Conservation (phyloP, 1,140 invertebrate species). For the Phocides pigmalion region DNA sequence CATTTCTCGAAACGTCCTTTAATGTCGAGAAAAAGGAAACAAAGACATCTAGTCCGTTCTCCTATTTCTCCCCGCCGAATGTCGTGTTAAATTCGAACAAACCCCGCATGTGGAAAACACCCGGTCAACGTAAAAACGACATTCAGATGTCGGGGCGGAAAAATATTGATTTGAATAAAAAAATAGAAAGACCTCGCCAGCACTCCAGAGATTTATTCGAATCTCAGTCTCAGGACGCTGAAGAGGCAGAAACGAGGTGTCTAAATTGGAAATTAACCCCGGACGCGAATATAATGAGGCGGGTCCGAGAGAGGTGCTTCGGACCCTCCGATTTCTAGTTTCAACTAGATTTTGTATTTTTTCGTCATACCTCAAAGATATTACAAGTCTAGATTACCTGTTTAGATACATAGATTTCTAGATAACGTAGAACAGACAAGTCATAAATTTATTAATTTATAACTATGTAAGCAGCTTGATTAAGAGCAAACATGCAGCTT, state of each 20-base stretch:
- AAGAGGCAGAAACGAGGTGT: conserved; percentile 50
- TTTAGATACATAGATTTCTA: no score
- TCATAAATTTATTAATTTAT: no score
- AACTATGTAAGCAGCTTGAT: no score
- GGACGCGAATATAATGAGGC: conserved; percentile 62
- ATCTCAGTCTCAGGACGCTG: conserved; percentile 65
- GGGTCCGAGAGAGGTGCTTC: conserved; percentile 67
- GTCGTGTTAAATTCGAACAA: conserved; percentile 45
- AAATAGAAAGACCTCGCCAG: conserved; percentile 48
- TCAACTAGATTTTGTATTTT: conserved; percentile 38
- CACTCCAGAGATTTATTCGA: conserved; percentile 73
- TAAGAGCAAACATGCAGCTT: no score
- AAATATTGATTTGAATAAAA: conserved; percentile 38
- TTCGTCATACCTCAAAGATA: conserved; percentile 23
- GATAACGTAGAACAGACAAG: no score
- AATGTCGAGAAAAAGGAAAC: conserved; percentile 58
- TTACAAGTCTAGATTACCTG: conserved; percentile 31
- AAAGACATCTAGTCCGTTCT: conserved; percentile 64
- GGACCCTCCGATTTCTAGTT: conserved; percentile 63
- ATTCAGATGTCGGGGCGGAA: conserved; percentile 37
- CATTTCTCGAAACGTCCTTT: conserved; percentile 58
- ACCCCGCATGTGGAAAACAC: conserved; percentile 56
- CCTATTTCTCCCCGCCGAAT: conserved; percentile 66
- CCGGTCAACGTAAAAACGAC: conserved; percentile 34
- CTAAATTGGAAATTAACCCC: conserved; percentile 66